Percentiles rank a stretch among this genome's conserved stretches.
Evolutionary conservation across 30 jellyfish, hydroid and myxozoan genomes (phyloP).

Genomic region (Aurelia aurita): DNA sequence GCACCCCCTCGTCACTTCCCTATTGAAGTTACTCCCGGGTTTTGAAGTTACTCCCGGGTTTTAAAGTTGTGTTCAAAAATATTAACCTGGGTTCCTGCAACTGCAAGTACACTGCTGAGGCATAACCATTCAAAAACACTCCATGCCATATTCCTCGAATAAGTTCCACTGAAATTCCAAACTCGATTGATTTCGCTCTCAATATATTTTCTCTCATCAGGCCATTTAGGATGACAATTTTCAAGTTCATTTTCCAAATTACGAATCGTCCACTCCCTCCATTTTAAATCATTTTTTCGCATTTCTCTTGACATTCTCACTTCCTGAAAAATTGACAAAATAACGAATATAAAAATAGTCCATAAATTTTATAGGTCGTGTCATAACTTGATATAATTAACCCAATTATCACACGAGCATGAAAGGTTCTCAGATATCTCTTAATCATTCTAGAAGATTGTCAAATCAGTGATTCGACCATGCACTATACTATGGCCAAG

Average conservation of each 20-base stretch:
- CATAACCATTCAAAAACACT: slow-evolving; percentile 49
- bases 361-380: no score
- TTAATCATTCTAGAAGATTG: no score
- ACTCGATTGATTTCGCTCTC: slow-evolving; percentile 70
- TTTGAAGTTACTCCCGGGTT: no score
- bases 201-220: slow-evolving; percentile 84
- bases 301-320: slow-evolving; percentile 55
- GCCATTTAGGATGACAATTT: slow-evolving; percentile 92
- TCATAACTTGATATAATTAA: no score
- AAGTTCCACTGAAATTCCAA: slow-evolving; percentile 50
- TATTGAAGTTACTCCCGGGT: no score
- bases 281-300: slow-evolving; percentile 42
- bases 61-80: no score
- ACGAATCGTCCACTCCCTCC: slow-evolving; percentile 77
- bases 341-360: no score
- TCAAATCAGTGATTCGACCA: no score
- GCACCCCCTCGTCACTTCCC: no score
- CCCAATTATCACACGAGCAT: no score
- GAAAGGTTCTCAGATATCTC: no score
- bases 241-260: slow-evolving; percentile 81
- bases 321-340: slow-evolving; percentile 69
- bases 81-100: slow-evolving; percentile 41
- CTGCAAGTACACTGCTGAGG: slow-evolving; percentile 32
- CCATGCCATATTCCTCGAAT: slow-evolving; percentile 51
- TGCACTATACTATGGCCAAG: no score